Percentiles rank a stretch among this genome's conserved stretches.
phyloP scores from a whole-genome alignment of 2,888 invertebrate species.

The Drosophila pseudotalamancana region DNA sequence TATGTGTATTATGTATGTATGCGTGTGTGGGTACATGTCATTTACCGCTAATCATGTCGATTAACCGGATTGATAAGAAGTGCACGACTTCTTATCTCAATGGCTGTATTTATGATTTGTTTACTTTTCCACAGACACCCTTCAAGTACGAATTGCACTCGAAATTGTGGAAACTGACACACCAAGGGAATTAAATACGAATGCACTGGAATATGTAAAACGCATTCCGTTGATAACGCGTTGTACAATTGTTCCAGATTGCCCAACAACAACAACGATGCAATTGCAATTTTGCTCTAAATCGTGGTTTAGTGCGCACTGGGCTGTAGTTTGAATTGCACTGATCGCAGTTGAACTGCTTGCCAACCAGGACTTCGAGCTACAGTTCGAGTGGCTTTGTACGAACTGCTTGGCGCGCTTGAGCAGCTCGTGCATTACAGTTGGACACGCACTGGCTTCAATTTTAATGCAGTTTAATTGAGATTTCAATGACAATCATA shows the following conservation, averaged over 20 bases:
- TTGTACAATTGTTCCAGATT: slow-evolving; percentile 29
- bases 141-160: slow-evolving; percentile 35
- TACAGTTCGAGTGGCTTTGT: not conserved
- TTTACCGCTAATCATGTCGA: slow-evolving; percentile 57
- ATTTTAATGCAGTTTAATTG: slow-evolving; percentile 54
- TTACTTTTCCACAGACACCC: slow-evolving; percentile 51
- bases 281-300: not conserved
- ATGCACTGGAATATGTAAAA: not conserved
- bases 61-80: slow-evolving; percentile 63
- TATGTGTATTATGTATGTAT: not conserved
- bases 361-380: not conserved
- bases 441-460: slow-evolving; percentile 20
- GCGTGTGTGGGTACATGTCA: not conserved
- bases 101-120: slow-evolving; percentile 58
- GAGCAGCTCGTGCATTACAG: slow-evolving; percentile 1
- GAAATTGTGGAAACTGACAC: not conserved
- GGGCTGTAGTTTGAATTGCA: not conserved
- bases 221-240: slow-evolving; percentile 28
- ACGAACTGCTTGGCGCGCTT: not conserved
- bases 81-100: slow-evolving; percentile 51
- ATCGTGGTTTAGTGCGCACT: not conserved
- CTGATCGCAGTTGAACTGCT: not conserved
- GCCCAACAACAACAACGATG: slow-evolving; percentile 2
- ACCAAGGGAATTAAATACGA: not conserved
- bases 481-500: slow-evolving; percentile 64